Evolutionary conservation across 2,888 invertebrate genomes (phyloP), one percentile per base, ranked within the genome.

Genomic region (Lymantria dispar): DNA sequence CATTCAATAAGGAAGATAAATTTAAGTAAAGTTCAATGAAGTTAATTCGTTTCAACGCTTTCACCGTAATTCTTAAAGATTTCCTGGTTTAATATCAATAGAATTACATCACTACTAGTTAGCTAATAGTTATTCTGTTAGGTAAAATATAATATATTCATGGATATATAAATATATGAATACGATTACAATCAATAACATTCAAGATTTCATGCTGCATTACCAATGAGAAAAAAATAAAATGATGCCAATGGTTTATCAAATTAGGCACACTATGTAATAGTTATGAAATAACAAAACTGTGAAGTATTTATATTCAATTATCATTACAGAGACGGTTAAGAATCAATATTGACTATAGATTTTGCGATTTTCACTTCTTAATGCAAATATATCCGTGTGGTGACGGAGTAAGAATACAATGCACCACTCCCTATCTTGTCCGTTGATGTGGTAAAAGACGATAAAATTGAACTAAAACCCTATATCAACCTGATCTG

Each of bases 91-190:
- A 49, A 59, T 43, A 14, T 58, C 44, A 60, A 53, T 46, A 13
- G 14, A 0, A 14, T 64, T 64, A 42, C 54, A 14, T 60, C 52
- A 65, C 40, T 29, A 14, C 48, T 43, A 54, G 50, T 67, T 67
- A 40, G 53, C 43, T 64, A 65, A 65, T 14, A 59, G 36, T 7
- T 58, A n/a, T 51, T 58, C 52, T 54, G 55, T 44, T 48, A 43
- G 10, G 54, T 60, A 52, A 58, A 56, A 48, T 55, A 37, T 10
- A 47, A 45, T 42, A 29, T 7, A 44, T 43, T 56, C 43, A 45
- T 37, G 44, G 10, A 31, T 42, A 49, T 45, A 39, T 39, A 22
- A 47, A 33, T 39, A 50, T 44, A 40, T 36, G 33, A 5, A 36
- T 22, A 31, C 37, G 11, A 37, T 14, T 8, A 29, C 49, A 60